Conservation (phyloP, 2,888 invertebrate species). For the Myathropa florea region DNA sequence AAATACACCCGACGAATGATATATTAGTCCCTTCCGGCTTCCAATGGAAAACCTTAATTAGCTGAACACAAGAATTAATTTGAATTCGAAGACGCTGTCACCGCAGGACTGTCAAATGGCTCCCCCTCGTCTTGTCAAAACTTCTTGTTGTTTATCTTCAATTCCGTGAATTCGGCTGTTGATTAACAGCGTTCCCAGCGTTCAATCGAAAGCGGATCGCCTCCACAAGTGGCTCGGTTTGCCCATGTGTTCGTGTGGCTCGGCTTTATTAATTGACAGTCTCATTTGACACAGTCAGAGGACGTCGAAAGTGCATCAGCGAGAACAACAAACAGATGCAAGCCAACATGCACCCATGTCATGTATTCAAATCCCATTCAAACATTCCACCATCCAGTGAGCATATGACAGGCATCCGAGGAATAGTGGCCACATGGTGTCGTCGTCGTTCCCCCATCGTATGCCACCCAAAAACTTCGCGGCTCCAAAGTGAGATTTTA, state of each 20-base stretch:
- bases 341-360: conserved; percentile 20
- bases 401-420: conserved; percentile 41
- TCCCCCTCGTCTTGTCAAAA: not conserved
- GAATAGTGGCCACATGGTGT: conserved; percentile 56
- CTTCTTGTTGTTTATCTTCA: not conserved
- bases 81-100: conserved; percentile 19
- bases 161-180: conserved; percentile 46
- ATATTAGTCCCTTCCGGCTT: conserved; percentile 58
- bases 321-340: conserved; percentile 28
- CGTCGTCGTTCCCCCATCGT: conserved; percentile 31
- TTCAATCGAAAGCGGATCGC: conserved; percentile 37
- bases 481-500: conserved; percentile 25
- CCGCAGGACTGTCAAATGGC: not conserved
- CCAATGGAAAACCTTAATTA: conserved; percentile 29
- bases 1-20: conserved; percentile 40
- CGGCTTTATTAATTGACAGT: conserved; percentile 48
- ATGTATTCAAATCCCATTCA: conserved; percentile 33
- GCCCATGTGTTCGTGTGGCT: conserved; percentile 14
- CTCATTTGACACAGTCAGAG: conserved; percentile 42
- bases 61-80: conserved; percentile 37
- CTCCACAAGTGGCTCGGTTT: not conserved
- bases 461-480: conserved; percentile 38
- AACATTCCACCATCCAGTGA: not conserved
- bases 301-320: conserved; percentile 25
- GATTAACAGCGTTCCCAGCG: conserved; percentile 11